Evolutionary conservation across 2,888 invertebrate species (phyloP).

Genomic region (Epistrophe grossulariae): DNA sequence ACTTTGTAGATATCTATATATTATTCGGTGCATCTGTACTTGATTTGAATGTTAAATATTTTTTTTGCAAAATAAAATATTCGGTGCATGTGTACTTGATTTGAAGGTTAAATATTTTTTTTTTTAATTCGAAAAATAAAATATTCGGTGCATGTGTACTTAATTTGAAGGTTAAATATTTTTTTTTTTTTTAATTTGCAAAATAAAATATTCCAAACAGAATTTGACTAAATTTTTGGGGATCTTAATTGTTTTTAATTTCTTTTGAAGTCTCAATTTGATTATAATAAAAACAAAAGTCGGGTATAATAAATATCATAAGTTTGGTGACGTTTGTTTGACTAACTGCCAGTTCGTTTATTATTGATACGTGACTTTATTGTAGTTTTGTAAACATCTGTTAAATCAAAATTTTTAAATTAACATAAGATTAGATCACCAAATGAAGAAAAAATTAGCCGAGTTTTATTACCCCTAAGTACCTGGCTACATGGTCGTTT

Average conservation of each 20-base stretch:
- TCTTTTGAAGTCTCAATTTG: neutral
- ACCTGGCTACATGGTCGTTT: no score
- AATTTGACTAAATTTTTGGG: neutral
- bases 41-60: slow-evolving; percentile 12
- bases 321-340: neutral
- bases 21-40: slow-evolving; percentile 10
- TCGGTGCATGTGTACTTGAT: slow-evolving; percentile 10
- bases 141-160: slow-evolving; percentile 10
- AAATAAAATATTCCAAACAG: neutral
- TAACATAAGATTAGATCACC: no score
- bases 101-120: slow-evolving; percentile 19
- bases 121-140: neutral
- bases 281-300: neutral
- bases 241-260: neutral
- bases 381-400: no score
- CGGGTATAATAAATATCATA: neutral
- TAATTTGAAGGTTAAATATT: slow-evolving; percentile 14
- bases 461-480: no score
- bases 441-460: no score
- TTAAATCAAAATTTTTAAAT: no score
- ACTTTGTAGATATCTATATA: neutral
- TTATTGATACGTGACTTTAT: neutral
- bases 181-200: no score
- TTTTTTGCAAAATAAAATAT: neutral
- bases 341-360: neutral